Percentiles rank a stretch among this genome's conserved stretches.
Evolutionary conservation across 2,113 vertebrate species (phyloP).

Genomic region (Oryzias javanicus): DNA sequence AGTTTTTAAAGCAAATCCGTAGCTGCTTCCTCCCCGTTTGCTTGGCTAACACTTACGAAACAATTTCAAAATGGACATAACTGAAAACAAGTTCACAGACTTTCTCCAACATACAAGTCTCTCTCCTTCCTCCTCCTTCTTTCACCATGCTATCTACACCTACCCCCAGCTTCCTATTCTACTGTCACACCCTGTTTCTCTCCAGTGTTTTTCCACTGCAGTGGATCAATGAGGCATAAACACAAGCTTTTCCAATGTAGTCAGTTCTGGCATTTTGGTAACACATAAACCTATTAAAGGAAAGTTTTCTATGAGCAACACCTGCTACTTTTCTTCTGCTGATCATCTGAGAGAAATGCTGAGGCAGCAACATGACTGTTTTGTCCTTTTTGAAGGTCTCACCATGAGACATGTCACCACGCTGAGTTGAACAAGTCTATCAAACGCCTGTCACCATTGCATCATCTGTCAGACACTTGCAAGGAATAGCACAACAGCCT

Average conservation of each 20-base stretch:
- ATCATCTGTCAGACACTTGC: slow-evolving; percentile 15
- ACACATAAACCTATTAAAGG: background rate
- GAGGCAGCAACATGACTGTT: background rate
- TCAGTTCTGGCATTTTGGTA: background rate
- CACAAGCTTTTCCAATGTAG: slow-evolving; percentile 9
- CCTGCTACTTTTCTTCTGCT: background rate
- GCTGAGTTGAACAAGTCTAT: slow-evolving; percentile 20
- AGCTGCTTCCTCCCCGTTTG: background rate
- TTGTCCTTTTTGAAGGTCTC: slow-evolving; percentile 1
- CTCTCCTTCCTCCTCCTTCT: background rate
- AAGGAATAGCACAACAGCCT: background rate
- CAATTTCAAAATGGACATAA: background rate
- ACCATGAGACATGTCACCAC: slow-evolving; percentile 8
- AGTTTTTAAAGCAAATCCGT: background rate
- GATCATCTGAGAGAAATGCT: background rate
- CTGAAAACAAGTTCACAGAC: slow-evolving; percentile 10
- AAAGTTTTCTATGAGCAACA: background rate
- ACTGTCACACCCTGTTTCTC: slow-evolving; percentile 25
- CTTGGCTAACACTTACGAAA: background rate
- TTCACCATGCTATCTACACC: slow-evolving; percentile 14
- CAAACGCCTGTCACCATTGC: slow-evolving; percentile 27
- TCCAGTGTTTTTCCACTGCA: slow-evolving; percentile 60
- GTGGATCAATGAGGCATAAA: slow-evolving; percentile 31
- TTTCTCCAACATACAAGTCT: background rate
- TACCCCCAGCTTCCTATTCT: slow-evolving; percentile 12